Conservation (phyloP, 2,888 invertebrate genomes). For the Catocala sponsa region DNA sequence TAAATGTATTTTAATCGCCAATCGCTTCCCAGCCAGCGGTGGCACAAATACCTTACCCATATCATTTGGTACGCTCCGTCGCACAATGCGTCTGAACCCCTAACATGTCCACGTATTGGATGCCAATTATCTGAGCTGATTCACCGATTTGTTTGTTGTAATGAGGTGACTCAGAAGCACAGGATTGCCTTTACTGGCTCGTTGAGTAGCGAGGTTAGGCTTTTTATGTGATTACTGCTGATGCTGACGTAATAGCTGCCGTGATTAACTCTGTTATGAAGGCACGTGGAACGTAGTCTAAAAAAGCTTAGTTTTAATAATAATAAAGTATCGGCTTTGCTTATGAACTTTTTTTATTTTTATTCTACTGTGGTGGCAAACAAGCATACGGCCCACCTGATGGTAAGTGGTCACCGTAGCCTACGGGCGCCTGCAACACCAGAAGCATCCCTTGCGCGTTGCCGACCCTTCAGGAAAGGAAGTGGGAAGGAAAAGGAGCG, state of each 20-base stretch:
- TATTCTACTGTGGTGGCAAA: too few relatives aligned
- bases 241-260: neutral
- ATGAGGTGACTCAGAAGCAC: conserved; percentile 38
- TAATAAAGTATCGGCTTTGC: too few relatives aligned
- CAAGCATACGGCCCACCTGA: too few relatives aligned
- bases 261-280: neutral
- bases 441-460: too few relatives aligned
- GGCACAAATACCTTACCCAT: conserved; percentile 1
- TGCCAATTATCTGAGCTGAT: conserved; percentile 51
- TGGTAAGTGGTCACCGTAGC: too few relatives aligned
- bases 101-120: conserved; percentile 30
- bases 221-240: conserved; percentile 7
- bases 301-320: too few relatives aligned
- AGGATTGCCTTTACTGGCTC: conserved; percentile 18
- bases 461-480: too few relatives aligned
- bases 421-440: too few relatives aligned
- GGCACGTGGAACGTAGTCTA: too few relatives aligned
- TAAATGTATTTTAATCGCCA: too few relatives aligned
- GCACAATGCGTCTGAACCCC: conserved; percentile 34
- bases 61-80: conserved; percentile 27
- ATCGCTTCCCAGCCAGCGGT: neutral
- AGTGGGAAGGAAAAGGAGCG: too few relatives aligned
- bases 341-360: too few relatives aligned
- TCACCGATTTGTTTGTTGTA: conserved; percentile 48
- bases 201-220: conserved; percentile 10